Evolutionary conservation across 2,888 invertebrate species (phyloP).

Genomic region (Amiota mariae): DNA sequence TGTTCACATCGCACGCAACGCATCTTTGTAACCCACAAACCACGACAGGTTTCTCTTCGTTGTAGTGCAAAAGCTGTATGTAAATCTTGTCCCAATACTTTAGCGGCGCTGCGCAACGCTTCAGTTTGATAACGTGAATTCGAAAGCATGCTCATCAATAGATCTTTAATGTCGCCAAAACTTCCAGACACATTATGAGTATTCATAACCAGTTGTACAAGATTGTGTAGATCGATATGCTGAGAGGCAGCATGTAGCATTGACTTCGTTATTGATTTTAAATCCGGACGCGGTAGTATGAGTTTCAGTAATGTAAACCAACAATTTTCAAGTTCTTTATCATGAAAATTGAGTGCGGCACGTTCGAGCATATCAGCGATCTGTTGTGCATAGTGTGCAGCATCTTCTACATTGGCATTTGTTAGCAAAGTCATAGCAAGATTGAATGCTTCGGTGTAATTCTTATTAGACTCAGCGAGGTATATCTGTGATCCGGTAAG

Average conservation of each 20-base stretch:
- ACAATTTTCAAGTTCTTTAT: slow-evolving; percentile 73
- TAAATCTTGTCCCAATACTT: slow-evolving; percentile 79
- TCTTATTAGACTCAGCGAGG: slow-evolving; percentile 83
- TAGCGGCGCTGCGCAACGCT: slow-evolving; percentile 80
- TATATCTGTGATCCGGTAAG: slow-evolving; percentile 81
- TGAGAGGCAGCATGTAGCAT: slow-evolving; percentile 76
- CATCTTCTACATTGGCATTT: slow-evolving; percentile 42
- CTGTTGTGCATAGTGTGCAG: slow-evolving; percentile 45
- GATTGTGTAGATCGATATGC: slow-evolving; percentile 76
- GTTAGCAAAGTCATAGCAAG: slow-evolving; percentile 75
- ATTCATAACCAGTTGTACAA: slow-evolving; percentile 77
- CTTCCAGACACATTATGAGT: slow-evolving; percentile 73
- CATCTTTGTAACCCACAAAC: slow-evolving; percentile 70
- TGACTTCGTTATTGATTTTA: slow-evolving; percentile 73
- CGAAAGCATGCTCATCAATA: slow-evolving; percentile 81
- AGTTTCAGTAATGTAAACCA: slow-evolving; percentile 75
- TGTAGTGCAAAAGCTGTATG: slow-evolving; percentile 74
- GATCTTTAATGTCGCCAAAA: slow-evolving; percentile 78
- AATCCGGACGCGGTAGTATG: slow-evolving; percentile 71
- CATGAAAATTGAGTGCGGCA: slow-evolving; percentile 73
- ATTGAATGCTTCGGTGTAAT: slow-evolving; percentile 82
- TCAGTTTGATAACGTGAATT: slow-evolving; percentile 85
- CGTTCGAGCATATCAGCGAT: slow-evolving; percentile 62
- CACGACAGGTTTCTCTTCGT: slow-evolving; percentile 62
- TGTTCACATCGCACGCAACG: slow-evolving; percentile 71